Conservation (phyloP, 2,888 invertebrate genomes). For the Diarsia mendica region DNA sequence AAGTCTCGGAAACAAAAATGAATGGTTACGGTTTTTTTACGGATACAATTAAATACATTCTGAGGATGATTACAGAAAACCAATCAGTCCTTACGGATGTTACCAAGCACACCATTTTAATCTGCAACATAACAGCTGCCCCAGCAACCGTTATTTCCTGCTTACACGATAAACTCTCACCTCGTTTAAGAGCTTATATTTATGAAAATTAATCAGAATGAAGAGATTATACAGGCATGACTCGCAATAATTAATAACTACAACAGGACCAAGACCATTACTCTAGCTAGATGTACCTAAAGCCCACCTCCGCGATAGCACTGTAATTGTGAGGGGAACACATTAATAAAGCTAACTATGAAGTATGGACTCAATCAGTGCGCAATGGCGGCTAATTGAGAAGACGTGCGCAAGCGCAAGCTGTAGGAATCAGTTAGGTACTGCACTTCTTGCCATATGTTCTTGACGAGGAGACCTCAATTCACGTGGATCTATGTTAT, state of each 20-base stretch:
- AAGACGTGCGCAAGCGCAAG: slow-evolving; percentile 67
- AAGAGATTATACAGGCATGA: slow-evolving; percentile 51
- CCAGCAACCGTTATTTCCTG: slow-evolving; percentile 57
- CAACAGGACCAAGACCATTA: slow-evolving; percentile 50
- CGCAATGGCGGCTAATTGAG: slow-evolving; percentile 72
- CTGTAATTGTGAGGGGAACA: slow-evolving; percentile 49
- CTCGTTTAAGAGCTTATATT: slow-evolving; percentile 43
- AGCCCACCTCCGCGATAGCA: slow-evolving; percentile 56
- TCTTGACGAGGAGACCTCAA: slow-evolving; percentile 33
- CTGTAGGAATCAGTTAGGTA: slow-evolving; percentile 45
- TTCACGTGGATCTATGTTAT: slow-evolving; percentile 16
- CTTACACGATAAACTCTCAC: slow-evolving; percentile 54
- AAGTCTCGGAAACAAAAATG: neutral
- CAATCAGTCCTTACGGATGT: neutral
- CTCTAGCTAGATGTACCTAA: slow-evolving; percentile 37
- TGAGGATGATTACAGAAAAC: neutral
- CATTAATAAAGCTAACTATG: slow-evolving; percentile 63
- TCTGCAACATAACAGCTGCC: slow-evolving; percentile 38
- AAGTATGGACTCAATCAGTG: slow-evolving; percentile 71
- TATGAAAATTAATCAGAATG: slow-evolving; percentile 61
- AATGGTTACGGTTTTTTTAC: too few species aligned
- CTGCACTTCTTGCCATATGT: slow-evolving; percentile 42
- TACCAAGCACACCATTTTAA: slow-evolving; percentile 28
- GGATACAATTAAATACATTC: neutral
- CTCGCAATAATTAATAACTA: slow-evolving; percentile 50